Evolutionary conservation across 2,113 vertebrate species (phyloP).

Genomic region (Corvus cornix): DNA sequence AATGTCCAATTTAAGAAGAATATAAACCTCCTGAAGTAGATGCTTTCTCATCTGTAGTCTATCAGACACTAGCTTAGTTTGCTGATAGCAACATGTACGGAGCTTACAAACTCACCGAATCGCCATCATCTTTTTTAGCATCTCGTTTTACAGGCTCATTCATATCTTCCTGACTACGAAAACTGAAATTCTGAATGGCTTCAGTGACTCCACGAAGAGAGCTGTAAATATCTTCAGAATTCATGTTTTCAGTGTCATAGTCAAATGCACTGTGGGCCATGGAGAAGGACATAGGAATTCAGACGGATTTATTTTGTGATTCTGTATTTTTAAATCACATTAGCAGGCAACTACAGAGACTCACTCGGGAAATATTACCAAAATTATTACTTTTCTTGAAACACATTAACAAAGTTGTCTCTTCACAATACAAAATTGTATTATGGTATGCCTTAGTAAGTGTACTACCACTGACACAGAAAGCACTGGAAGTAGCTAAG

Average conservation of each 20-base stretch:
- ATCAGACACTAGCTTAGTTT: background rate
- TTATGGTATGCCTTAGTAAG: background rate
- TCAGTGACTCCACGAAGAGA: constrained; percentile 94
- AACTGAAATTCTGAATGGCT: constrained; percentile 97
- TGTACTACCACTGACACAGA: background rate
- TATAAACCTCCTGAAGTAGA: background rate
- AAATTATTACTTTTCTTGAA: background rate
- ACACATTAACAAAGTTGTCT: background rate
- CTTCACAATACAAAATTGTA: background rate
- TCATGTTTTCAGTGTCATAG: constrained; percentile 98
- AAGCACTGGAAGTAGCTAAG: background rate
- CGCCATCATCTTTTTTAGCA: constrained; percentile 78
- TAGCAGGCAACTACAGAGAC: background rate
- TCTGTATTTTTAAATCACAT: background rate
- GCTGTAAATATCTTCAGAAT: constrained; percentile 98
- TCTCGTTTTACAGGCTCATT: constrained; percentile 87
- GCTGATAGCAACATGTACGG: background rate
- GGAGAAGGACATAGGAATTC: background rate
- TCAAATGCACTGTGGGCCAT: constrained; percentile 86
- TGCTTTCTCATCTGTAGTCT: background rate
- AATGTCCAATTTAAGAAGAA: background rate
- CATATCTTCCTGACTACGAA: constrained; percentile 96
- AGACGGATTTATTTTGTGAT: background rate
- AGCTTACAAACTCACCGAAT: constrained; percentile 74
- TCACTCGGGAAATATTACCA: background rate